phyloP scores from a whole-genome alignment of 2,797 vertebrate species.

The Microctenopoma lineatum region DNA sequence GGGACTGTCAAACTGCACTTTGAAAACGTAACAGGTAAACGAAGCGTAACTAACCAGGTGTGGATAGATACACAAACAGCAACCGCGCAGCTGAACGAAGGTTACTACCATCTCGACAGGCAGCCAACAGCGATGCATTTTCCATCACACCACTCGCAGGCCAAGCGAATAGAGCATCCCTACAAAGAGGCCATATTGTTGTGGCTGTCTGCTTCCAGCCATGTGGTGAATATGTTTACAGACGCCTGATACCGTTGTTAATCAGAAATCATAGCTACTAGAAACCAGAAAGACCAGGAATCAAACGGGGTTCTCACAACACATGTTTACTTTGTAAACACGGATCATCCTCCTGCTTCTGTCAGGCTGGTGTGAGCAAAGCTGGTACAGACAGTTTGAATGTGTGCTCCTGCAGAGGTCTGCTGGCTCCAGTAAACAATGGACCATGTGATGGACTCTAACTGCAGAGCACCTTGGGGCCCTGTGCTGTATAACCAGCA shows the following conservation, averaged over 20 bases:
- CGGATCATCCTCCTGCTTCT: background rate
- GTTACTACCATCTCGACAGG: background rate
- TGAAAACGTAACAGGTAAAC: conserved; percentile 76
- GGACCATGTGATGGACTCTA: conserved; percentile 68
- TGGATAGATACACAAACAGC: background rate
- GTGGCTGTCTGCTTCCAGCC: conserved; percentile 59
- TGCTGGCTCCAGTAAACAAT: conserved; percentile 71
- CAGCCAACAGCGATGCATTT: conserved; percentile 11
- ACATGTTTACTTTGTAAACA: conserved; percentile 12
- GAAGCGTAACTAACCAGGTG: background rate
- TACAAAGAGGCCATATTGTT: conserved; percentile 74
- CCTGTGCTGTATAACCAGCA: conserved; percentile 7
- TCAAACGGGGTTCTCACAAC: background rate
- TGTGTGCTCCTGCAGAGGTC: conserved; percentile 25
- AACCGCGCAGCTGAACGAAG: conserved; percentile 8
- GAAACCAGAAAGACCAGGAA: background rate
- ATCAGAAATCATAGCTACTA: conserved; percentile 29
- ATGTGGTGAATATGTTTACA: conserved; percentile 76
- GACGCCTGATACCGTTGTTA: conserved; percentile 36
- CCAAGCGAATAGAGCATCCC: conserved; percentile 52
- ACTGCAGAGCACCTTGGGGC: conserved; percentile 36
- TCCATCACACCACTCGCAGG: conserved; percentile 32
- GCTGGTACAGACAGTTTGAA: background rate
- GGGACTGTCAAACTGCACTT: conserved; percentile 83
- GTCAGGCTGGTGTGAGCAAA: conserved; percentile 3